Percentiles rank a stretch among this genome's conserved stretches.
These are phyloP conservation scores for Anagyrus pseudococci DNA, from an alignment of 2,888 invertebrate species.

Conservation along the genomic window DNA sequence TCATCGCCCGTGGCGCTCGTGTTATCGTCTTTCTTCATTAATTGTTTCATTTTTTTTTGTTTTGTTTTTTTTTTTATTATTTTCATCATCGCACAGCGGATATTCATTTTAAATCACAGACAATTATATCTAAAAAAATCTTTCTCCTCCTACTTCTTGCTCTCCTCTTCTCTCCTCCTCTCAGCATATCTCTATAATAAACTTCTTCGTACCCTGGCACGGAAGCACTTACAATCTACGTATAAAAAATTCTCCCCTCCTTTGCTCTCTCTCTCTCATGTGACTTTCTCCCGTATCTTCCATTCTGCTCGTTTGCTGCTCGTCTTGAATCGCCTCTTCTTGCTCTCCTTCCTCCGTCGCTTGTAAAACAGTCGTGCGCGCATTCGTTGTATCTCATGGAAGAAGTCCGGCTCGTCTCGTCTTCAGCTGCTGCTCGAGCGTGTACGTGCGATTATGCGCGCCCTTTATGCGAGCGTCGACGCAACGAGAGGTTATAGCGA, in stretches of 20 bases:
- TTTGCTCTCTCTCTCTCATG: slow-evolving; percentile 7
- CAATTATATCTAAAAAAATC: slow-evolving; percentile 45
- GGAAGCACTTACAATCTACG: slow-evolving; percentile 54
- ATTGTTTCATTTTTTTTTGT: slow-evolving; percentile 5
- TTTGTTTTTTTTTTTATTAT: slow-evolving; percentile 13
- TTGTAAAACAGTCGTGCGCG: slow-evolving; percentile 21
- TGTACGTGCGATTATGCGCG: too few species aligned
- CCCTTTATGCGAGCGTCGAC: too few species aligned
- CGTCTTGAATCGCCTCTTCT: slow-evolving; percentile 5
- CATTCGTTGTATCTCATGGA: slow-evolving; percentile 35
- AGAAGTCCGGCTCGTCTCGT: slow-evolving; percentile 7
- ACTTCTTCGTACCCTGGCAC: slow-evolving; percentile 47
- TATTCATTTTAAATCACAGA: slow-evolving; percentile 46
- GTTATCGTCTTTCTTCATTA: background rate
- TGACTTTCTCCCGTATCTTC: slow-evolving; percentile 18
- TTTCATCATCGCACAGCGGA: slow-evolving; percentile 19
- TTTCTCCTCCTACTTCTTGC: slow-evolving; percentile 19
- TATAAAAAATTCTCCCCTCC: slow-evolving; percentile 52
- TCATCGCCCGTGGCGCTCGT: slow-evolving; percentile 17
- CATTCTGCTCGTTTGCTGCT: slow-evolving; percentile 3
- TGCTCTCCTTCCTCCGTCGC: slow-evolving; percentile 10
- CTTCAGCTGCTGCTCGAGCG: too few species aligned
- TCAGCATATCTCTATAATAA: slow-evolving; percentile 31
- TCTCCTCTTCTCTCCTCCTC: background rate
- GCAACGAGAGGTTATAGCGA: slow-evolving; percentile 10